Evolutionary conservation across 2,888 invertebrate species (phyloP), one percentile per base, ranked within the genome.

Genomic region (Geotrupes spiniger): DNA sequence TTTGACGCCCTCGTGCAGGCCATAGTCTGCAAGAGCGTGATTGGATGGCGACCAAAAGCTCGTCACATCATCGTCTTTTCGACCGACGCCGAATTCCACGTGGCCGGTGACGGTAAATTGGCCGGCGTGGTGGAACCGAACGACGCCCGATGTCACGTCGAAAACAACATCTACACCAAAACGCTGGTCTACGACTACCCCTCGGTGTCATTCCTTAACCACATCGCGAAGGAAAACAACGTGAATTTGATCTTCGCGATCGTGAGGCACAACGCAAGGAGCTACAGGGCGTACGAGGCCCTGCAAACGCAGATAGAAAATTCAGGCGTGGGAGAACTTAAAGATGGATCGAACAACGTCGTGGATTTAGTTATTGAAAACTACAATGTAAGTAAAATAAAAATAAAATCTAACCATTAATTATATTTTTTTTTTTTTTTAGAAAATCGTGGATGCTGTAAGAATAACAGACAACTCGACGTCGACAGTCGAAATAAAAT

Each of bases 1-100:
- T 80, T 94, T 39, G 93, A 94, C 68, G 94, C 90, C 2, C 77
- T 94, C 16, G 87, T 93, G 77, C 94, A 93, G 73, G 87, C 83
- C 0, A 84, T 92, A 50, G 84, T 82, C 3, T 87, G 87, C 61
- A 72, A 79, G 54, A 61, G 83, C 9, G 70, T 80, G 58, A 86
- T 92, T 59, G 87, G 86, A 9, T 94, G 94, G 94, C 75, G 92
- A 56, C 69, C 78, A 0, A 77, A 83, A 42, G 87, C 89, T 5
- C 50, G 69, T 9, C 85, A 85, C 70, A 79, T 93, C 57, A 68
- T 93, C 29, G 78, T 93, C 0, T 83, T 89, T 58, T 81, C 90
- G 1, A 89, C 89, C 1, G 87, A 92, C 68, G 87, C 83, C 1
- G 75, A 78, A 2, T 91, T 85, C 63, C 93, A 93, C 67, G 70